Evolutionary conservation across 2,888 invertebrate species (phyloP).

Genomic region (Acheta domesticus): DNA sequence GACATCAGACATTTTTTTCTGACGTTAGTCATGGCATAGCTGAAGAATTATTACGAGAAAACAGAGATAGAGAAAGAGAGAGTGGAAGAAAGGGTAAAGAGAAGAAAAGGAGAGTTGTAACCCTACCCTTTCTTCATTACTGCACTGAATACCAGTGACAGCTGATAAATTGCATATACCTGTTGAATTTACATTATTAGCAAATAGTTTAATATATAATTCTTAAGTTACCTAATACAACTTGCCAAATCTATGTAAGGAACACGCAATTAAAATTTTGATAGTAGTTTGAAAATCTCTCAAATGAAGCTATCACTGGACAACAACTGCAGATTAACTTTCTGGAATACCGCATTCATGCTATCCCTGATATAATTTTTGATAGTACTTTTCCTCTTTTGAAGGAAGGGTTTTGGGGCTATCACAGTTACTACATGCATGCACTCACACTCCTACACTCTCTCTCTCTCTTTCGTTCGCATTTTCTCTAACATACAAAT

Average conservation of each 20-base stretch:
- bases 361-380: constrained; percentile 33
- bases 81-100: not conserved
- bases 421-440: constrained; percentile 38
- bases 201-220: too few species aligned
- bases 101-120: not conserved
- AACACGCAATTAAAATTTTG: too few species aligned
- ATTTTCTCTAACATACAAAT: constrained; percentile 23
- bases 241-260: too few species aligned
- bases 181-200: not conserved
- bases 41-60: not conserved
- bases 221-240: too few species aligned
- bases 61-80: not conserved
- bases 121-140: not conserved
- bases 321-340: not conserved
- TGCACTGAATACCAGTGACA: constrained; percentile 1
- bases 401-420: constrained; percentile 28
- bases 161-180: not conserved
- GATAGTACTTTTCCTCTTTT: not conserved
- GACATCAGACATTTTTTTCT: not conserved
- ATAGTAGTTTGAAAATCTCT: not conserved
- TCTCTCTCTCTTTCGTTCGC: not conserved
- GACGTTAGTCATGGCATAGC: not conserved
- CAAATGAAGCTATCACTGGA: constrained; percentile 3
- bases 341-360: constrained; percentile 20
- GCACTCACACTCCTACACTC: constrained; percentile 28